A percentile compares a stretch with the other conserved stretches of the same genome.
phyloP scores from a whole-genome alignment of 2,797 vertebrate genomes.

The Gymnocypris eckloni region DNA sequence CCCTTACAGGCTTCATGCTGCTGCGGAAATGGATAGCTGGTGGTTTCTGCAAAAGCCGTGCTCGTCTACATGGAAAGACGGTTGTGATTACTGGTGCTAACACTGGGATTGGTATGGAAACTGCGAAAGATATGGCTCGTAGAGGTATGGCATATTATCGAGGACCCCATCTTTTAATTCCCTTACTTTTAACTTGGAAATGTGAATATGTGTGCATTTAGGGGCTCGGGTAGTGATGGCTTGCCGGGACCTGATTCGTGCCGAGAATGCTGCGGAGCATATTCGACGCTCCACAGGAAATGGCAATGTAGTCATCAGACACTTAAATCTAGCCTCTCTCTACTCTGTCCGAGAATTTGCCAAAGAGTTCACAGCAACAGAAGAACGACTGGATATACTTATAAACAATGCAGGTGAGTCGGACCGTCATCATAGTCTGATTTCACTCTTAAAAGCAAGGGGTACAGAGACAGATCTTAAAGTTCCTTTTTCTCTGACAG shows the following conservation, averaged over 20 bases:
- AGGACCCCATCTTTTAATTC: neutral
- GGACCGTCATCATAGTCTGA: neutral
- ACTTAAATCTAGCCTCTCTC: constrained; percentile 76
- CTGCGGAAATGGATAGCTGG: constrained; percentile 85
- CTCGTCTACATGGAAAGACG: constrained; percentile 85
- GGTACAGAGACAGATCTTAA: neutral
- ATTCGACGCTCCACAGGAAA: constrained; percentile 73
- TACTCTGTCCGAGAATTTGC: constrained; percentile 74
- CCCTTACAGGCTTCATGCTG: constrained; percentile 65
- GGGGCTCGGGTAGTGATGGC: constrained; percentile 82
- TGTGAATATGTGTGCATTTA: constrained; percentile 30
- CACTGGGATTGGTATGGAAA: constrained; percentile 93
- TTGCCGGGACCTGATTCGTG: constrained; percentile 75
- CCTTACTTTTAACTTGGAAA: neutral
- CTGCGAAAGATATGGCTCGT: constrained; percentile 83
- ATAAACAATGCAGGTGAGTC: constrained; percentile 80
- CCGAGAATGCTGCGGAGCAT: constrained; percentile 69
- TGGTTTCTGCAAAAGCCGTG: constrained; percentile 77
- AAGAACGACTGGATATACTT: constrained; percentile 77
- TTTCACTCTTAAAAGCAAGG: constrained; percentile 7
- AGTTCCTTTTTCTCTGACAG: constrained; percentile 59
- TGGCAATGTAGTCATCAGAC: constrained; percentile 72
- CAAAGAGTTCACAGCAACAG: constrained; percentile 71
- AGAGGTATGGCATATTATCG: constrained; percentile 77
- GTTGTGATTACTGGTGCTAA: constrained; percentile 90